These are phyloP conservation scores for Pseudomyrmex cubaensis DNA, from an alignment of 1,140 invertebrate genomes.

Conservation along the genomic window DNA sequence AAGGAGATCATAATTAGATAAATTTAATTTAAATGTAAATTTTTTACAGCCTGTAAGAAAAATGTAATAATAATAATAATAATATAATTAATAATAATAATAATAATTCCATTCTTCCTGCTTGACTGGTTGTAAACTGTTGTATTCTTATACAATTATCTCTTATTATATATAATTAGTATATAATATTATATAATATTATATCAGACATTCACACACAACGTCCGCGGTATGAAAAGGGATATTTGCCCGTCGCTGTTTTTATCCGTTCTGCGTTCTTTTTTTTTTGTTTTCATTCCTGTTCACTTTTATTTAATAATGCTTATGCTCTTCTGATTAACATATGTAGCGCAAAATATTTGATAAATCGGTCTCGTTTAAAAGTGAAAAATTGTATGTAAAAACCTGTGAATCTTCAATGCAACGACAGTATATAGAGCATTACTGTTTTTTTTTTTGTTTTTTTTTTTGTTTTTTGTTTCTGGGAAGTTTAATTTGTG, in stretches of 20 bases:
- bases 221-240: slow-evolving; percentile 81
- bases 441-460: slow-evolving; percentile 72
- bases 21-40: slow-evolving; percentile 84
- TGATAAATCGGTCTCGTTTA: slow-evolving; percentile 80
- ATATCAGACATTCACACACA: slow-evolving; percentile 83
- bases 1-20: slow-evolving; percentile 81
- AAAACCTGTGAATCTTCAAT: slow-evolving; percentile 83
- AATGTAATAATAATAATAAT: slow-evolving; percentile 82
- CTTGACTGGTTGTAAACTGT: slow-evolving; percentile 81
- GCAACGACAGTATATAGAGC: slow-evolving; percentile 79
- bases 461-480: slow-evolving; percentile 35
- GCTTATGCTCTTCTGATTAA: slow-evolving; percentile 72
- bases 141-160: slow-evolving; percentile 83
- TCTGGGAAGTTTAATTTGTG: slow-evolving; percentile 79
- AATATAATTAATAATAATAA: slow-evolving; percentile 73
- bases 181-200: slow-evolving; percentile 81
- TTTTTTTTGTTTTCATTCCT: slow-evolving; percentile 68
- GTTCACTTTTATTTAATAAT: slow-evolving; percentile 68
- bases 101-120: slow-evolving; percentile 81
- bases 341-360: slow-evolving; percentile 76
- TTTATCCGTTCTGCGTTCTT: neutral
- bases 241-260: slow-evolving; percentile 65
- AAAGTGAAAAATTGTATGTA: slow-evolving; percentile 82
- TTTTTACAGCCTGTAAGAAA: slow-evolving; percentile 84
- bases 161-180: slow-evolving; percentile 81